Evolutionary conservation across 2,888 invertebrate species (phyloP), one percentile per base, ranked within the genome.

Genomic region (Drosophila diplacantha): DNA sequence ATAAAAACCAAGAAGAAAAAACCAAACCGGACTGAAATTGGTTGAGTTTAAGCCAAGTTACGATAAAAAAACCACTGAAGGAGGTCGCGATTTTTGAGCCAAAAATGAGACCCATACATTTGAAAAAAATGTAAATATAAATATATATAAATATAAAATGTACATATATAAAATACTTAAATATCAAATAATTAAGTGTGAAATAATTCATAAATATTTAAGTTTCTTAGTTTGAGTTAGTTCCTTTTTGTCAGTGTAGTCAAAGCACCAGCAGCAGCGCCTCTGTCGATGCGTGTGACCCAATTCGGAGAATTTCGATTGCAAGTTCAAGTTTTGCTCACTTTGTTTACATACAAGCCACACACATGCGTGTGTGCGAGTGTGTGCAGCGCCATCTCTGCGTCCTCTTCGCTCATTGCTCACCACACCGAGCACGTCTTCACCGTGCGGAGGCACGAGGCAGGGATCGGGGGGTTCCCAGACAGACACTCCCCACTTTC

Each of bases 281-380:
- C 78, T 71, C 64, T 71, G 59, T 20, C 79, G 67, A 81, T 81
- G 81, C 83, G 80, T 81, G 81, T 75, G 80, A 83, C 80, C 80
- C 67, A 81, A 80, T 81, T 81, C 71, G 61, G 29, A 46, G 49
- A 73, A 74, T 68, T 73, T 76, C 79, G 73, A 81, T 81, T 72
- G 69, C 80, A 81, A 81, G 83, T 79, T 81, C 83, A 81, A 81
- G 83, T 79, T 80, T 70, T 84, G 56, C 52, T 56, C 46, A 53
- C 47, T 55, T 50, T 57, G 34, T 35, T 44, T 41, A 41, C 41
- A n/a, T 32, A 43, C 29, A 44, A 12, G 29, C 29, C n/a, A 35
- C 24, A n/a, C 14, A 41, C 39, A 41, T 1, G 5, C 9, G 9
- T 31, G 16, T 31, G 26, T 29, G 29, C 2, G 24, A 29, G 46